A percentile compares a stretch with the other conserved stretches of the same genome.
Conservation (phyloP, 2,797 vertebrate genomes). For the Carduelis carduelis region DNA sequence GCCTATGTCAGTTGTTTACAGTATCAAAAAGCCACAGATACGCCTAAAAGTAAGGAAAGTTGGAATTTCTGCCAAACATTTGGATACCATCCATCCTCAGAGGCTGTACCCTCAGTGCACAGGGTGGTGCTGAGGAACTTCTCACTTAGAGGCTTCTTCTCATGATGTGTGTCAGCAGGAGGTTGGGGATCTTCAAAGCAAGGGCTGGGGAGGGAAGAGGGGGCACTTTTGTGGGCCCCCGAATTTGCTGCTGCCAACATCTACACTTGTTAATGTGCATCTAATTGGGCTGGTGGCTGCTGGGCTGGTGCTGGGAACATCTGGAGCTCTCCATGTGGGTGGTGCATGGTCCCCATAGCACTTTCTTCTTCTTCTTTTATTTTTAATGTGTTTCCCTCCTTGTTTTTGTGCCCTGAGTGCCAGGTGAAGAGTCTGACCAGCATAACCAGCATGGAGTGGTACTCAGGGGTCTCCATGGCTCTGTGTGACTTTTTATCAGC, state of each 20-base stretch:
- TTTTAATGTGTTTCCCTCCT: neutral
- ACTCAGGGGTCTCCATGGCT: no score
- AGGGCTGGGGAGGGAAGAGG: neutral
- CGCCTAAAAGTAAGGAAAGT: conserved; percentile 74
- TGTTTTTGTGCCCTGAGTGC: neutral
- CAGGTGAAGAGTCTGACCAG: neutral
- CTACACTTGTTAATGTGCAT: neutral
- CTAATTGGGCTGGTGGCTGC: conserved; percentile 26
- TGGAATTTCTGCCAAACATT: conserved; percentile 72
- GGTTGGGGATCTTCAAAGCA: conserved; percentile 27
- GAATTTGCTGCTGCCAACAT: neutral
- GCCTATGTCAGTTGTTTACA: conserved; percentile 76
- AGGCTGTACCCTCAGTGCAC: conserved; percentile 43
- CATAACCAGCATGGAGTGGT: no score
- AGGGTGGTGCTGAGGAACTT: conserved; percentile 58
- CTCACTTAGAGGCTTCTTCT: conserved; percentile 40
- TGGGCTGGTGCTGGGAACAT: conserved; percentile 29
- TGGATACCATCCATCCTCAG: conserved; percentile 69
- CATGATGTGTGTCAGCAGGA: conserved; percentile 19
- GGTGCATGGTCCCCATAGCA: neutral
- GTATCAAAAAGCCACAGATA: conserved; percentile 76
- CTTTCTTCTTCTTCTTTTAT: neutral
- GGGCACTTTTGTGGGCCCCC: neutral
- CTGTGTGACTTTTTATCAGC: neutral
- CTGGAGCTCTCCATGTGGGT: conserved; percentile 40